A percentile compares a stretch with the other conserved stretches of the same genome.
These are phyloP conservation scores for Clarias macrocephalus DNA, from an alignment of 2,113 vertebrate genomes.

Conservation along the genomic window DNA sequence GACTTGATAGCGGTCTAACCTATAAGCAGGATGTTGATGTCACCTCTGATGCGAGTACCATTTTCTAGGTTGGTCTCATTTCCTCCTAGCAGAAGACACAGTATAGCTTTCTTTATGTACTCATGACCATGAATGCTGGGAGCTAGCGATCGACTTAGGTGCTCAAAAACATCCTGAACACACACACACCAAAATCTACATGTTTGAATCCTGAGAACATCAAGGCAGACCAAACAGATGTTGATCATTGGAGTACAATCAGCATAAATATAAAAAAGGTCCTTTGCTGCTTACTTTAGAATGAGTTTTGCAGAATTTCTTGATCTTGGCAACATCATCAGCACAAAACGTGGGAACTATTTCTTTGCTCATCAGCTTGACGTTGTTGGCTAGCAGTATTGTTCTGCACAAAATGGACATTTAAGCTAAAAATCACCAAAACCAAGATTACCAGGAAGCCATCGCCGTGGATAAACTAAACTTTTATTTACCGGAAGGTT, in stretches of 20 bases:
- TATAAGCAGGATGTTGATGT: conserved; percentile 84
- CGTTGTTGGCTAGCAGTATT: conserved; percentile 70
- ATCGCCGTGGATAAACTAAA: neutral
- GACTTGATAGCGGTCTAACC: conserved; percentile 61
- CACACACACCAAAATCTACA: neutral
- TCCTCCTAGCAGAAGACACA: conserved; percentile 72
- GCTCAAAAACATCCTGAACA: conserved; percentile 78
- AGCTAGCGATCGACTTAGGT: conserved; percentile 79
- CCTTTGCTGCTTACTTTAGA: conserved; percentile 66
- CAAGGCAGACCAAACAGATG: neutral
- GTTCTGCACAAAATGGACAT: conserved; percentile 54
- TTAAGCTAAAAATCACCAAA: neutral
- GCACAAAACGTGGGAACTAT: conserved; percentile 70
- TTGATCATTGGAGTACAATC: neutral
- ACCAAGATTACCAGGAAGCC: neutral
- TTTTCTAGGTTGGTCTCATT: conserved; percentile 80
- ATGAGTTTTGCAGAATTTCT: conserved; percentile 80
- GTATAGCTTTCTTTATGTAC: conserved; percentile 83
- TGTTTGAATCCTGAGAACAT: neutral
- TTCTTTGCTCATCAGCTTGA: conserved; percentile 80
- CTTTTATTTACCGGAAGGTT: conserved; percentile 59
- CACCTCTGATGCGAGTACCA: conserved; percentile 75
- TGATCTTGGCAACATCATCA: conserved; percentile 79
- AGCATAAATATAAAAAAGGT: neutral
- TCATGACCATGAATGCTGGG: conserved; percentile 75